Percentiles rank a stretch among this genome's conserved stretches.
Conservation (phyloP, 2,113 vertebrate species). For the Eublepharis macularius region DNA sequence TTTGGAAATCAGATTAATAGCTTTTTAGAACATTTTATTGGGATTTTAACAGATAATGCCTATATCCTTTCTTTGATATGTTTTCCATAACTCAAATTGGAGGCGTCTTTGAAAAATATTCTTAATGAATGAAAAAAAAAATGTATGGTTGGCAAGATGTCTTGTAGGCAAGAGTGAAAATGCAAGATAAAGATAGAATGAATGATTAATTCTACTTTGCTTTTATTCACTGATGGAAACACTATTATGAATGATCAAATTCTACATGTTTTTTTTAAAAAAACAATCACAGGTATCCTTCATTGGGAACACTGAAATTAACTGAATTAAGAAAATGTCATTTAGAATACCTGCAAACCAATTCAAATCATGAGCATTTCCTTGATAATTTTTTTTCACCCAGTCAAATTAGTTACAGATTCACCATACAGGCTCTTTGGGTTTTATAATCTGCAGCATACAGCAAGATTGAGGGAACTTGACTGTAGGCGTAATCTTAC, state of each 20-base stretch:
- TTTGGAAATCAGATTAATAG: too few relatives aligned
- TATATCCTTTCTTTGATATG: neutral
- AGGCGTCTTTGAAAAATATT: neutral
- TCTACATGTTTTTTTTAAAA: neutral
- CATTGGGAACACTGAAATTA: neutral
- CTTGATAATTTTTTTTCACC: too few relatives aligned
- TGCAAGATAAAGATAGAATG: too few relatives aligned
- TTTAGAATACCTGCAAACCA: neutral
- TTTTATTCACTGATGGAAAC: too few relatives aligned
- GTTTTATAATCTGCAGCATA: neutral
- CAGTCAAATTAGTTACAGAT: neutral
- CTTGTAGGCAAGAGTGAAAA: neutral
- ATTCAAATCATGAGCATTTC: neutral
- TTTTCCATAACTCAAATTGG: neutral
- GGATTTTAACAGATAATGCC: neutral
- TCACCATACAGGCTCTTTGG: neutral
- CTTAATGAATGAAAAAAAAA: neutral
- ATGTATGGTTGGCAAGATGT: neutral
- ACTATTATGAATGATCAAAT: neutral
- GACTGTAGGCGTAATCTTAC: neutral
- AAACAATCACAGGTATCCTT: neutral
- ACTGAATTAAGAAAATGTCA: neutral
- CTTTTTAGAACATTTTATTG: neutral
- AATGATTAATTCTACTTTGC: too few relatives aligned
- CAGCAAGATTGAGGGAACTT: fast-evolving